Evolutionary conservation across 2,113 vertebrate species (phyloP), one percentile per base, ranked within the genome.

Genomic region (Phoenicopterus ruber): DNA sequence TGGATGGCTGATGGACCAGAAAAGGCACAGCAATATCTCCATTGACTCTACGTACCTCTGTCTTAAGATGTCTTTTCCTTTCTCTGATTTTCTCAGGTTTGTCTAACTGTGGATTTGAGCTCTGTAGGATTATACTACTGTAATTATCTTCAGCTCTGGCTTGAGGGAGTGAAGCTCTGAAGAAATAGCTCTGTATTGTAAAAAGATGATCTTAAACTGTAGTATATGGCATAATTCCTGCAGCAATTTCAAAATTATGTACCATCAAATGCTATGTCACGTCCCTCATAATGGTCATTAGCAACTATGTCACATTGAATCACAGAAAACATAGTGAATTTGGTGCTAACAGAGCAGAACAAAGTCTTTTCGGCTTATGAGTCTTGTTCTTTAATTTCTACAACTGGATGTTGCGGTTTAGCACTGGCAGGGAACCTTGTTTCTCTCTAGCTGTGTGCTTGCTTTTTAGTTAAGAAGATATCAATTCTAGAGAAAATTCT

Each of bases 261-360:
- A 76, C 71, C 84, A 50, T 91, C 74, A 85, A 87, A 94, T 82
- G 62, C 47, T 62, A 34, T 54, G 74, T 91, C 82, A 79, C 2
- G 0, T 93, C 49, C 46, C 74, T 91, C 54, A 79, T 89, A 69
- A 82, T 72, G 66, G 57, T 85, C 82, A 65, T 93, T 91, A 96
- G 84, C 89, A 88, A 50, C 93, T 85, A 67, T 85, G 94, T 96
- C 90, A 82, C 78, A 87, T 1, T 54, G 81, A 69, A 71, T 89
- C 77, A 84, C 1, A 12, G 86, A 71, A 96, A 93, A 84, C 70
- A 61, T 10, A 16, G 36, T 44, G 66, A 91, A 94, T 72, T 87
- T 74, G 42, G 17, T 90, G 36, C 65, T 91, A 86, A 88, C 46
- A 63, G 84, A 88, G 92, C 95, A 93, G 95, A 93, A 83, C 55